Conservation (phyloP, 2,888 invertebrate genomes). For the Drosophila robusta region DNA sequence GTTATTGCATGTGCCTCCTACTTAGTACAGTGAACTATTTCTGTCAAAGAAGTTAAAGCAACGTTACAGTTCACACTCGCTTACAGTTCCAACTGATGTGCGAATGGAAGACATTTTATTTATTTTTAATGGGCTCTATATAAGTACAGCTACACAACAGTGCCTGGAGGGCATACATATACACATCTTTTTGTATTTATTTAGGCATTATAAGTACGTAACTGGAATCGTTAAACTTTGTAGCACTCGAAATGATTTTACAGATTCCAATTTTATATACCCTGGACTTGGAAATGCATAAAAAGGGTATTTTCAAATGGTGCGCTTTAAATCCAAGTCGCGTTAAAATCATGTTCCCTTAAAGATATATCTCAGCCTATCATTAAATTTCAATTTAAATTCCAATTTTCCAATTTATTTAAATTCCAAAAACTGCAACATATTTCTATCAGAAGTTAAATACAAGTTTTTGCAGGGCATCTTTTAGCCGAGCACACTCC, state of each 20-base stretch:
- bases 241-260: conserved; percentile 61
- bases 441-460: background rate
- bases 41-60: conserved; percentile 51
- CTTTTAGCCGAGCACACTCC: background rate
- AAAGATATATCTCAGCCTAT: too few relatives aligned
- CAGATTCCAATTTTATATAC: conserved; percentile 37
- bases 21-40: conserved; percentile 68
- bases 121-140: conserved; percentile 38
- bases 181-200: conserved; percentile 31
- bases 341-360: too few relatives aligned
- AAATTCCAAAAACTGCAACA: too few relatives aligned
- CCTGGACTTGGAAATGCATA: background rate
- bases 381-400: background rate
- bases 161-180: conserved; percentile 14
- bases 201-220: conserved; percentile 45
- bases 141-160: conserved; percentile 48
- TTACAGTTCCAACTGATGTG: conserved; percentile 19
- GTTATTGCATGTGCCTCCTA: conserved; percentile 31
- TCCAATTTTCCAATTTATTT: background rate
- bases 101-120: conserved; percentile 15
- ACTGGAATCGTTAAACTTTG: conserved; percentile 66
- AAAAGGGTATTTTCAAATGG: too few relatives aligned
- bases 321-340: too few relatives aligned
- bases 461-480: conserved; percentile 16
- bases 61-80: conserved; percentile 67